Conservation (phyloP, 2,797 vertebrate genomes). For the Momotus momota region DNA sequence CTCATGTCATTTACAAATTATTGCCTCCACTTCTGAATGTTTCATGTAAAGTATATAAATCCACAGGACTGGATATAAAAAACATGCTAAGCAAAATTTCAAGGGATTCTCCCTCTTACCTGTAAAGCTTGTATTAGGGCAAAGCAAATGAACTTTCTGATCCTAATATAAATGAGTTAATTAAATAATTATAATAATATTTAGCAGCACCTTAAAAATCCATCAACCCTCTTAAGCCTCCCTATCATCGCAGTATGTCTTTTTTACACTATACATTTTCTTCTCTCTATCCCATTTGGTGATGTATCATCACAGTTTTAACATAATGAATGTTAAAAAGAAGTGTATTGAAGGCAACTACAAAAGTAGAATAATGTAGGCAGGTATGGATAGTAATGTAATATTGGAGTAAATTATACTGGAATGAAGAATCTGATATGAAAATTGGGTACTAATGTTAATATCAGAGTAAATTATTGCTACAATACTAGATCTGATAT, state of each 20-base stretch:
- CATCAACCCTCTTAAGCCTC: background rate
- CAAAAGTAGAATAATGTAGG: background rate
- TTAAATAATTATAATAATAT: constrained; percentile 27
- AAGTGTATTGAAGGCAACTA: background rate
- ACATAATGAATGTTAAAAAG: background rate
- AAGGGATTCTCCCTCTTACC: background rate
- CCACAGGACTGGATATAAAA: background rate
- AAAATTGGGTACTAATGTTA: constrained; percentile 6
- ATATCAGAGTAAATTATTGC: constrained; percentile 3
- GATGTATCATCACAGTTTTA: background rate
- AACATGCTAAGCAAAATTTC: constrained; percentile 2
- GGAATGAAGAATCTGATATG: background rate
- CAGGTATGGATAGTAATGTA: background rate
- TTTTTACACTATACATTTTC: background rate
- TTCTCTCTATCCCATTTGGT: background rate
- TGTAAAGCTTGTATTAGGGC: background rate
- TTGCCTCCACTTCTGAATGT: constrained; percentile 26
- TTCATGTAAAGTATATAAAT: constrained; percentile 35
- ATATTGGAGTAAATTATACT: background rate
- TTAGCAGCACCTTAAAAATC: background rate
- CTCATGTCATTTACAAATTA: constrained; percentile 69
- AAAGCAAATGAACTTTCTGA: constrained; percentile 29
- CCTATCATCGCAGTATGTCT: background rate
- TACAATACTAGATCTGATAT: background rate
- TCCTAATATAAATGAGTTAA: background rate